Conservation (phyloP, 1,140 invertebrate genomes). For the Scaptodrosophila lebanonensis region DNA sequence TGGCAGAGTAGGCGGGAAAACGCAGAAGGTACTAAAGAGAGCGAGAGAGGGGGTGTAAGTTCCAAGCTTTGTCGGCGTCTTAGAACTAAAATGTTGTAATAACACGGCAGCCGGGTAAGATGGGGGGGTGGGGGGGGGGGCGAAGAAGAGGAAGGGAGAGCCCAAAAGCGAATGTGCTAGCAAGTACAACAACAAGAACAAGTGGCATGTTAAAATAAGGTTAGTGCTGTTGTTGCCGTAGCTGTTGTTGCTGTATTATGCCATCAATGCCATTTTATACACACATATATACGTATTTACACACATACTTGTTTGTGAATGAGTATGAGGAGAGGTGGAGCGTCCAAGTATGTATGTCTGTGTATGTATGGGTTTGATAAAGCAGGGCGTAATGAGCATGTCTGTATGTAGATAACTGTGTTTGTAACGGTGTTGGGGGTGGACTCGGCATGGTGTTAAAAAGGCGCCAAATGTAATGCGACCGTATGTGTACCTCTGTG, state of each 20-base stretch:
- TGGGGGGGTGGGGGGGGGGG: not conserved
- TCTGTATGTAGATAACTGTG: slow-evolving; percentile 45
- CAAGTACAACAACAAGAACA: no score
- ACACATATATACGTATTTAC: slow-evolving; percentile 45
- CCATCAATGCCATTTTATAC: slow-evolving; percentile 72
- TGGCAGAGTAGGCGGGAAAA: slow-evolving; percentile 15
- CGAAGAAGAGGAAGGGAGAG: not conserved
- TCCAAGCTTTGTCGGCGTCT: slow-evolving; percentile 34
- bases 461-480: slow-evolving; percentile 61
- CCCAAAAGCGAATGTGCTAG: no score
- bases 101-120: no score
- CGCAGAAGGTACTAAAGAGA: slow-evolving; percentile 7
- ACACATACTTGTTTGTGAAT: slow-evolving; percentile 26
- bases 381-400: slow-evolving; percentile 70
- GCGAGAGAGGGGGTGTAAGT: slow-evolving; percentile 2
- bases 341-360: slow-evolving; percentile 26
- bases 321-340: slow-evolving; percentile 9
- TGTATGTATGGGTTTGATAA: slow-evolving; percentile 55
- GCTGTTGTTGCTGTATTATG: slow-evolving; percentile 60
- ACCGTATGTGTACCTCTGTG: slow-evolving; percentile 14
- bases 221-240: slow-evolving; percentile 24
- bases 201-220: slow-evolving; percentile 56
- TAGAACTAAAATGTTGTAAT: slow-evolving; percentile 71
- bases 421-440: slow-evolving; percentile 27
- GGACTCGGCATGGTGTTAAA: slow-evolving; percentile 62